These are phyloP conservation scores for Eulemur coronatus DNA, from an alignment of 2,797 vertebrate genomes.

Conservation along the genomic window DNA sequence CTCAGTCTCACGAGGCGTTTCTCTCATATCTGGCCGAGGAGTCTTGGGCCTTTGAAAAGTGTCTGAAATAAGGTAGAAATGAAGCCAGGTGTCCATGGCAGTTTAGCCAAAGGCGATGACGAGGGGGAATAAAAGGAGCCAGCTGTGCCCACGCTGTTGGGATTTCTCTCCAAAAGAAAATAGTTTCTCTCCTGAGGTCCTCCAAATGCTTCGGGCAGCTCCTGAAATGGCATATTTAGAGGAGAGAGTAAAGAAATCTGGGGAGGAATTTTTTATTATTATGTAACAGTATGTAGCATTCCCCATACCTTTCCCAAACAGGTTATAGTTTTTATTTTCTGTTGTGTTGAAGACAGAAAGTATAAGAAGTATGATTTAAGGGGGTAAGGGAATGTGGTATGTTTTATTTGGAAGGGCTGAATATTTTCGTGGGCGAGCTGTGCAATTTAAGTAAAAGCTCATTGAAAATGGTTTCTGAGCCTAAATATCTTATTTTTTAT, in stretches of 20 bases:
- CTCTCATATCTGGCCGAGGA: background rate
- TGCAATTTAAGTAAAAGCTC: slow-evolving; percentile 7
- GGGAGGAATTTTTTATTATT: slow-evolving; percentile 8
- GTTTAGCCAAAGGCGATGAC: slow-evolving; percentile 64
- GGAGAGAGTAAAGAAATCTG: background rate
- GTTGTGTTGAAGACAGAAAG: slow-evolving; percentile 17
- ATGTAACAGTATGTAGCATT: slow-evolving; percentile 31
- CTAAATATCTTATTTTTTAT: slow-evolving; percentile 5
- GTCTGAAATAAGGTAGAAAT: slow-evolving; percentile 55
- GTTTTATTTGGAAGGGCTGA: slow-evolving; percentile 2
- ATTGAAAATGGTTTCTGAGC: slow-evolving; percentile 16
- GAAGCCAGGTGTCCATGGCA: slow-evolving; percentile 54
- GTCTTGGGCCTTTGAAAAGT: slow-evolving; percentile 2
- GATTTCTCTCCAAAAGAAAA: slow-evolving; percentile 80
- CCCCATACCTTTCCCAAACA: slow-evolving; percentile 55
- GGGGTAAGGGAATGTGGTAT: background rate
- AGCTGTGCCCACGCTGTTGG: slow-evolving; percentile 61
- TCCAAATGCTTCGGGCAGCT: slow-evolving; percentile 25
- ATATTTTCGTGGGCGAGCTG: slow-evolving; percentile 6
- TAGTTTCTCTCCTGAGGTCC: slow-evolving; percentile 55
- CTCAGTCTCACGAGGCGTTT: background rate
- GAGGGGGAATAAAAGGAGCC: slow-evolving; percentile 64
- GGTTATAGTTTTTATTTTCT: slow-evolving; percentile 10
- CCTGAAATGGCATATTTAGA: slow-evolving; percentile 33
- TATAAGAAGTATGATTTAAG: background rate